A percentile compares a stretch with the other conserved stretches of the same genome.
Evolutionary conservation across 2,888 invertebrate species (phyloP).

Genomic region (Ophonus ardosiacus): DNA sequence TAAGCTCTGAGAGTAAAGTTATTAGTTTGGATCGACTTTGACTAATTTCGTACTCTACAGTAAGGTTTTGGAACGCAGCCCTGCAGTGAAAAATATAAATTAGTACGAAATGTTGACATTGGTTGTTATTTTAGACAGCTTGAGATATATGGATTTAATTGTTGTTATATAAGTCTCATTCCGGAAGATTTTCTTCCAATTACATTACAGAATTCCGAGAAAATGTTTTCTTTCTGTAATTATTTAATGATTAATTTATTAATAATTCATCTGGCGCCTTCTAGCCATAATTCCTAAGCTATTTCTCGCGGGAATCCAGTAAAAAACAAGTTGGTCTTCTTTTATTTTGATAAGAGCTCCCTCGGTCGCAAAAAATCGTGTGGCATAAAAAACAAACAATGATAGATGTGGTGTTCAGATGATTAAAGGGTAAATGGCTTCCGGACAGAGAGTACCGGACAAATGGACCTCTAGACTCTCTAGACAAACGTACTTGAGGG

Average conservation of each 20-base stretch:
- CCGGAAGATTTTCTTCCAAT: background rate
- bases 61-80: too few relatives aligned
- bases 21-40: too few relatives aligned
- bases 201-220: background rate
- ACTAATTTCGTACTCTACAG: too few relatives aligned
- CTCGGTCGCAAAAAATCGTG: background rate
- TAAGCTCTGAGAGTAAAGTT: too few relatives aligned
- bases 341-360: constrained; percentile 33
- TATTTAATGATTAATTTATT: background rate
- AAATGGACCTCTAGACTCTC: constrained; percentile 36
- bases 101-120: too few relatives aligned
- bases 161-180: background rate
- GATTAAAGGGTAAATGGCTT: constrained; percentile 52
- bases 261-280: constrained; percentile 23
- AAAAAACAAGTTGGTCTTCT: constrained; percentile 28
- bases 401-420: constrained; percentile 49
- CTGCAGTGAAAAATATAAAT: too few relatives aligned
- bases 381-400: constrained; percentile 34
- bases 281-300: background rate
- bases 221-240: background rate
- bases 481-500: constrained; percentile 45
- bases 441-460: constrained; percentile 19
- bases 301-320: constrained; percentile 4
- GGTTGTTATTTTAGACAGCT: too few relatives aligned
- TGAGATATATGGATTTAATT: background rate